phyloP scores from a whole-genome alignment of 2,113 vertebrate genomes.

The Platichthys flesus region DNA sequence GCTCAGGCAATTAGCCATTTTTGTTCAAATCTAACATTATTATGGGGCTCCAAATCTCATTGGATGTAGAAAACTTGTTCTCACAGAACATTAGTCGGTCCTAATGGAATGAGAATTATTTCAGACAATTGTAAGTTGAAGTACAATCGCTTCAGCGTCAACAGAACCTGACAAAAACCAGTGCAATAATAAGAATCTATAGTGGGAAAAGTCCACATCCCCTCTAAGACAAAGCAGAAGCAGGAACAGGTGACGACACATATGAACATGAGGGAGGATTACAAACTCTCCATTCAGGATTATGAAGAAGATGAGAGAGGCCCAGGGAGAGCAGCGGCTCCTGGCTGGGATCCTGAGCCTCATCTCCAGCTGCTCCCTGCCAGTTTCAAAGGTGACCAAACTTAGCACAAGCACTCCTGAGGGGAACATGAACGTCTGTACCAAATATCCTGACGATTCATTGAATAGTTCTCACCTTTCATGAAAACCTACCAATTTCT shows the following conservation, averaged over 20 bases:
- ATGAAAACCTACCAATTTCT: not conserved
- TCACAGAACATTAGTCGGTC: not conserved
- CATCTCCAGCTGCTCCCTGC: conserved; percentile 17
- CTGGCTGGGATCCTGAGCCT: conserved; percentile 29
- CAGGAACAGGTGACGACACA: conserved; percentile 60
- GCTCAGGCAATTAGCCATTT: not conserved
- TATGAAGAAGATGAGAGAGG: conserved; percentile 38
- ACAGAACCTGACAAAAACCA: not conserved
- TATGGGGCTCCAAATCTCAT: not conserved
- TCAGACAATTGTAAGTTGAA: not conserved
- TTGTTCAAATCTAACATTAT: not conserved
- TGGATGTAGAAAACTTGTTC: not conserved
- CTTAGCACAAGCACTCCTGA: not conserved
- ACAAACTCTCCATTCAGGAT: conserved; percentile 53
- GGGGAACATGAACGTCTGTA: not conserved
- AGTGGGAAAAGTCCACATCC: conserved; percentile 2
- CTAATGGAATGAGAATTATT: not conserved
- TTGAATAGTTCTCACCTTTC: not conserved
- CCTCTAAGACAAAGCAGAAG: conserved; percentile 46
- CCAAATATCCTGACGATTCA: not conserved
- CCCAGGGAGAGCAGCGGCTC: conserved; percentile 29
- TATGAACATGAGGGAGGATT: conserved; percentile 50
- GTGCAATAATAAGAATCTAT: not conserved
- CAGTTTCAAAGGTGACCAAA: not conserved
- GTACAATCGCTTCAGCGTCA: not conserved